Conservation (phyloP, 2,113 vertebrate species). For the Psephotus haematonotus region DNA sequence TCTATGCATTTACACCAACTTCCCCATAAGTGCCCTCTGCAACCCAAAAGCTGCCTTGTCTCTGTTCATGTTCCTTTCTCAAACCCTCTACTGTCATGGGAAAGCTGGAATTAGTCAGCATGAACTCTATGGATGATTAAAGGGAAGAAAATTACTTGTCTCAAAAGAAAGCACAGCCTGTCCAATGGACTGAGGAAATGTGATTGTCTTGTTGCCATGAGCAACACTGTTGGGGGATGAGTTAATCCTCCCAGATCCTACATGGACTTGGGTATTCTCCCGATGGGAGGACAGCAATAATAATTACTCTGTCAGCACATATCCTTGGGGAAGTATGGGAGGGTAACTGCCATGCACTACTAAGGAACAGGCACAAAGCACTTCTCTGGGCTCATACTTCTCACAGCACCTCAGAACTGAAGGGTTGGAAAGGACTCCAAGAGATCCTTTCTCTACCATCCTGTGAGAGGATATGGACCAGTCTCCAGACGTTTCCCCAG, state of each 20-base stretch:
- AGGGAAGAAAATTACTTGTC: conserved; percentile 60
- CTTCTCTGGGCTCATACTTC: neutral
- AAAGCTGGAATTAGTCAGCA: conserved; percentile 63
- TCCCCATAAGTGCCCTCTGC: neutral
- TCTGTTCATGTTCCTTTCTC: neutral
- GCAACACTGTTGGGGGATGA: conserved; percentile 57
- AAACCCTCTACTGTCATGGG: conserved; percentile 17
- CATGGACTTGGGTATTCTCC: conserved; percentile 39
- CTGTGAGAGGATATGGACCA: neutral
- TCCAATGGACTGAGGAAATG: conserved; percentile 51
- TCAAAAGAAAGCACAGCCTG: conserved; percentile 61
- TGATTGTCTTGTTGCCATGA: conserved; percentile 62
- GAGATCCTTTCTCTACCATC: neutral
- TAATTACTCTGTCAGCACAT: conserved; percentile 45
- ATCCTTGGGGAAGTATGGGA: conserved; percentile 1
- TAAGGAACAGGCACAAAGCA: neutral
- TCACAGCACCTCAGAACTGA: neutral
- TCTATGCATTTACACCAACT: neutral
- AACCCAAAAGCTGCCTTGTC: neutral
- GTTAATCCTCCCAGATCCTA: conserved; percentile 61
- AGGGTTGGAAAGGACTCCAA: neutral
- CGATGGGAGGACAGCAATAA: conserved; percentile 24
- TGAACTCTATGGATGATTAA: conserved; percentile 53
- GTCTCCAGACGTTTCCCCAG: neutral
- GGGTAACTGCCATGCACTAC: neutral